Evolutionary conservation across 2,113 vertebrate genomes (phyloP), one percentile per base, ranked within the genome.

Genomic region (Notothenia coriiceps): DNA sequence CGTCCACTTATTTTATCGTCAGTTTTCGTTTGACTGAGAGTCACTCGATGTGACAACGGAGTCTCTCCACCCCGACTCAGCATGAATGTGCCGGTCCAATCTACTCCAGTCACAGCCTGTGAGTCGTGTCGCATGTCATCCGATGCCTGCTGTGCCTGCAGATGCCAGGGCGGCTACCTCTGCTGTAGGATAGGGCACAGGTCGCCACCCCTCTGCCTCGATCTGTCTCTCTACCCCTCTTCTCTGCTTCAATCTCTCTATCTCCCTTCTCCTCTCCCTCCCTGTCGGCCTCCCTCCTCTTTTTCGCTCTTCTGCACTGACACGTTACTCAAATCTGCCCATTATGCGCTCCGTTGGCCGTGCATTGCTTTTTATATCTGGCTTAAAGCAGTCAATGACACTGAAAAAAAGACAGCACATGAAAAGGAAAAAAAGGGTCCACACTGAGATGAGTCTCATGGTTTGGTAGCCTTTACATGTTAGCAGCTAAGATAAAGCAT

Each of bases 321-420:
- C 87, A 90, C 51, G 79, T 89, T 91, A 86, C 82, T 89, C 84
- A 88, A 88, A 89, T 91, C 88, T 88, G 87, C 77, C 90, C 88
- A 91, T 94, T 92, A 93, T 86, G 68, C 51, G 87, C 90, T 93
- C 80, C 75, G 86, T 78, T 92, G 90, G 67, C 74, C 92, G 92
- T 88, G 88, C 88, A 82, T 76, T 44, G 84, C 87, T 90, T 91
- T 93, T 93, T 89, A 92, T 92, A 94, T 93, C 88, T 60, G 83
- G 81, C 87, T 85, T 90, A 93, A 92, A 90, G 82, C 90, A 89
- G 86, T 77, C 85, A 83, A 88, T 89, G 90, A 91, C 79, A 89
- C 86, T 86, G 85, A 89, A 92, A 91, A 88, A 88, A 85, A 78
- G 89, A 83, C 61, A 74, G 90, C 70, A 61, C 44, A 43, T 57